phyloP scores from a whole-genome alignment of 2,797 vertebrate genomes.

The Sciurus carolinensis region DNA sequence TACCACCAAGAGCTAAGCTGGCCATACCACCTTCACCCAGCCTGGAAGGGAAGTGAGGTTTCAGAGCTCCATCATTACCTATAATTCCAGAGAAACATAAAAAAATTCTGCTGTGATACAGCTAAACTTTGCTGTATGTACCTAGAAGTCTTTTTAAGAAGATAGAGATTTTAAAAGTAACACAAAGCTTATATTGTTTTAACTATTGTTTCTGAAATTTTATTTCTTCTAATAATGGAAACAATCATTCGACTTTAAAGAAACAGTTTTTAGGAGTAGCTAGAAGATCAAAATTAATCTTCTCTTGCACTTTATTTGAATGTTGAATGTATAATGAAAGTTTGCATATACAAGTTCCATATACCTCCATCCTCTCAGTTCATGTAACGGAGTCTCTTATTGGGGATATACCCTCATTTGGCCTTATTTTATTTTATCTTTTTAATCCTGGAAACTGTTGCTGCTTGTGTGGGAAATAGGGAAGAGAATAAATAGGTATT shows the following conservation, averaged over 20 bases:
- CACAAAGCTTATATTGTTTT: slow-evolving; percentile 19
- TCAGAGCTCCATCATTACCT: slow-evolving; percentile 30
- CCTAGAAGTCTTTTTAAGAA: slow-evolving; percentile 11
- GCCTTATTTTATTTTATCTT: neutral
- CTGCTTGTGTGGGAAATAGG: neutral
- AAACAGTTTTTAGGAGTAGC: neutral
- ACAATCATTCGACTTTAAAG: slow-evolving; percentile 26
- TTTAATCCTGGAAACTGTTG: neutral
- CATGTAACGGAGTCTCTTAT: neutral
- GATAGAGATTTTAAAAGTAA: neutral
- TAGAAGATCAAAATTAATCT: slow-evolving; percentile 32
- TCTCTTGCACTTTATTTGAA: slow-evolving; percentile 24
- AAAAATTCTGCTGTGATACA: slow-evolving; percentile 10
- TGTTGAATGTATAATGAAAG: neutral
- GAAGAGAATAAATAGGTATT: neutral
- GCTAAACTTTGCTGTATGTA: neutral
- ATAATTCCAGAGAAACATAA: slow-evolving; percentile 11
- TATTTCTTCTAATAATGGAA: slow-evolving; percentile 43
- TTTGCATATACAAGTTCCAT: neutral
- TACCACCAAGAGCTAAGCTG: neutral
- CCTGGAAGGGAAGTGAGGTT: neutral
- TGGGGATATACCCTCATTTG: neutral
- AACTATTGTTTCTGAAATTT: slow-evolving; percentile 36
- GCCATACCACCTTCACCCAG: neutral
- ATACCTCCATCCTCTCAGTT: neutral